Base-by-base conservation (phyloP, 2,797 vertebrate genomes). In the Siniperca obscura region DNA sequence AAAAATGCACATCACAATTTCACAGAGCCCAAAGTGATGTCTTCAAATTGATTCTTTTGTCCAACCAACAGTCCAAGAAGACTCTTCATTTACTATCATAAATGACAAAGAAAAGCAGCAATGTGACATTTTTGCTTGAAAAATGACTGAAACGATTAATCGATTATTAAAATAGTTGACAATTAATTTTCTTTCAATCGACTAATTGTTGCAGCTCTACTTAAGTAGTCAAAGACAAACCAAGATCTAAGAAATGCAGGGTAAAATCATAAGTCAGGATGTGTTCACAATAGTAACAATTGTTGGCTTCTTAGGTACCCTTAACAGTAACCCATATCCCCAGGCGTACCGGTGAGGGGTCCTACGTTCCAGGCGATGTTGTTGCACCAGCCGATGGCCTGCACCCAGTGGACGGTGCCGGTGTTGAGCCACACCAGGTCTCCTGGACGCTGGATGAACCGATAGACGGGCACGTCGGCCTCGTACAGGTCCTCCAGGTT, bases 291-390 rank as follows among this genome's bases (percentile, higher is more conserved):
- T 4, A 57, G 52, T 27, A 40, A 22, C 6, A 57, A 16, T 17
- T 9, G 27, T 6, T 62, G 10, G 42, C 3, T 44, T 44, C 12
- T 44, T 10, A 1, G 13, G 25, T 0, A 34, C 27, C 7, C 9
- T 9, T 14, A 70, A 59, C 44, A 34, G 61, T 2, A 64, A 50
- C 61, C 7, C 30, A 19, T 22, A 55, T 16, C 42, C 59, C 55
- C n/a, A 0, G 2, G 21, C 80, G 87, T 93, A 99, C 98, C 98
- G 87, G 97, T 98, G 82, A 99, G 97, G 76, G 98, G 98, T 76
- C 98, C 98, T 64, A 99, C 97, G 80, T 99, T 99, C 98, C 98
- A 99, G 0, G 98, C 97, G 44, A 99, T 98, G 95, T 99, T 99
- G 95, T 99, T 99, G 95, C 98, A 99, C 98, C 98, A 99, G 81